Conservation (phyloP, 2,888 invertebrate genomes). For the Dryococelus australis region DNA sequence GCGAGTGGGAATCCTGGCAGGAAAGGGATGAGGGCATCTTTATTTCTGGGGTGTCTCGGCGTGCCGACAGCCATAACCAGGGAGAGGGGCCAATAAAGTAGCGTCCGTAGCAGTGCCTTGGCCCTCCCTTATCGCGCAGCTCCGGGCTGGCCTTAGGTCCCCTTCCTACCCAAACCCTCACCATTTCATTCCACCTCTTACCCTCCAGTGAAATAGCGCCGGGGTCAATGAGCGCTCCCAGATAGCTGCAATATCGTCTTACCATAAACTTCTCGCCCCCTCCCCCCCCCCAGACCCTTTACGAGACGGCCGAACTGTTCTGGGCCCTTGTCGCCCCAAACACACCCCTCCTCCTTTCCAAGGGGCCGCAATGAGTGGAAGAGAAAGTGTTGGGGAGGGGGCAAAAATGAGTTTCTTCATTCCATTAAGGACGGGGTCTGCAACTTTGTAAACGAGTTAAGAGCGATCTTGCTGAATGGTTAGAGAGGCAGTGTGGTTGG, state of each 20-base stretch:
- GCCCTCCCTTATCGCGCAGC: neutral
- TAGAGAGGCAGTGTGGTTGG: too few species aligned
- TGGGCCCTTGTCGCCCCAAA: neutral
- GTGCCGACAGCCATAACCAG: neutral
- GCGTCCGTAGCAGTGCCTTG: neutral
- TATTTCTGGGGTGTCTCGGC: neutral
- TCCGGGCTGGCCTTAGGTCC: too few species aligned
- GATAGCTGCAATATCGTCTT: conserved; percentile 4
- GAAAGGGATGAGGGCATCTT: neutral
- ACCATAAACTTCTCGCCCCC: neutral
- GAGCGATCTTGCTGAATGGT: too few species aligned
- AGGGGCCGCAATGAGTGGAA: neutral
- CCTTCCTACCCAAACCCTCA: too few species aligned
- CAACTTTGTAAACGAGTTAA: too few species aligned
- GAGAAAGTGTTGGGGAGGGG: neutral
- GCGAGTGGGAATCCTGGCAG: neutral
- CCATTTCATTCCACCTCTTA: too few species aligned
- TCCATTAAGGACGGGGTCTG: neutral
- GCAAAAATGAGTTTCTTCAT: neutral
- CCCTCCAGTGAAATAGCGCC: neutral
- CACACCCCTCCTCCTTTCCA: neutral
- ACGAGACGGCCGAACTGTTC: too few species aligned
- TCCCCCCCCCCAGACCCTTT: neutral
- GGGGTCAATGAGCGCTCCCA: conserved; percentile 3
- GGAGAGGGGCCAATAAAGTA: neutral